Percentiles rank a stretch among this genome's conserved stretches.
phyloP scores from a whole-genome alignment of 2,113 vertebrate species.

The Platysternon megacephalum region DNA sequence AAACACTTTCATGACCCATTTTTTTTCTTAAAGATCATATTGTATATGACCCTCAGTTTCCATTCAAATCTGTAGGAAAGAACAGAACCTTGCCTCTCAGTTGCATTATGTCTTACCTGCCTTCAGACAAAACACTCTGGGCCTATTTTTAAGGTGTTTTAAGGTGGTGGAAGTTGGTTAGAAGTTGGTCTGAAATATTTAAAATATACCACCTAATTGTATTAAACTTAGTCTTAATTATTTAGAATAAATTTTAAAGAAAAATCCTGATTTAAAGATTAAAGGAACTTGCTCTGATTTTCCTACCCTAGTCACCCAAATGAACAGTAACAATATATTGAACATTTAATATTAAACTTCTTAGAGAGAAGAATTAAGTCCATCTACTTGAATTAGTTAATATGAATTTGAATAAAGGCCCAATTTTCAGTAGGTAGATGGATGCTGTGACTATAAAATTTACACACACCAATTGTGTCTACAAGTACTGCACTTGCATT shows the following conservation, averaged over 20 bases:
- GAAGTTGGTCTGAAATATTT: background rate
- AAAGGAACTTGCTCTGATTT: background rate
- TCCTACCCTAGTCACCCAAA: background rate
- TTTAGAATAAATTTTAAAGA: background rate
- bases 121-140: background rate
- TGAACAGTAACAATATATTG: background rate
- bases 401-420: background rate
- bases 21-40: background rate
- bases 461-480: background rate
- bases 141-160: background rate
- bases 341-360: background rate
- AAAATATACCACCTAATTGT: background rate
- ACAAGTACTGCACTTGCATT: background rate
- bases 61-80: background rate
- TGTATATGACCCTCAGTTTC: fast-evolving
- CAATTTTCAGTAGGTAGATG: background rate
- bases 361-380: background rate
- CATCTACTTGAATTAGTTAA: background rate
- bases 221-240: background rate
- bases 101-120: background rate
- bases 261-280: background rate
- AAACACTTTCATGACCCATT: background rate
- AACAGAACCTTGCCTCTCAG: background rate
- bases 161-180: background rate
- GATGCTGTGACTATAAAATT: background rate